These are phyloP conservation scores for Coregonus sp. DNA, from an alignment of 2,797 vertebrate species.

Conservation along the genomic window DNA sequence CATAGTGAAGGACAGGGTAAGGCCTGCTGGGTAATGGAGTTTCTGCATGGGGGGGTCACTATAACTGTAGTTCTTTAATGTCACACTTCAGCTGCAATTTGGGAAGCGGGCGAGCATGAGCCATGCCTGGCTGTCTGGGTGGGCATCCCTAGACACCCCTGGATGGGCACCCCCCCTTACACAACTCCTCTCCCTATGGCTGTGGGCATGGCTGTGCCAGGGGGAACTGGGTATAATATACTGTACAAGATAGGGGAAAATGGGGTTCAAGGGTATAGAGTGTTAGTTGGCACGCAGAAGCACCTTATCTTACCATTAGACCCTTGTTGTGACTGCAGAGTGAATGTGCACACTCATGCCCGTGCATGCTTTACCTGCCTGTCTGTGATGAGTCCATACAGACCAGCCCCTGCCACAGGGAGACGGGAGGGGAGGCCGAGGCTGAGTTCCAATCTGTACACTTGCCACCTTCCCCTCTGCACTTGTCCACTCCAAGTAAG, in stretches of 20 bases:
- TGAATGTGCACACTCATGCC: slow-evolving; percentile 58
- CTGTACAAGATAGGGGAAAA: slow-evolving; percentile 17
- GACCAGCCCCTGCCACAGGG: slow-evolving; percentile 67
- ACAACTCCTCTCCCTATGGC: slow-evolving; percentile 61
- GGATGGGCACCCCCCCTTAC: slow-evolving; percentile 18
- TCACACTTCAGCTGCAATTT: slow-evolving; percentile 47
- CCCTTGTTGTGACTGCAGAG: slow-evolving; percentile 48
- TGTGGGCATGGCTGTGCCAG: slow-evolving; percentile 58
- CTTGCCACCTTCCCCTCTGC: slow-evolving; percentile 29
- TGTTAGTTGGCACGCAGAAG: slow-evolving; percentile 41
- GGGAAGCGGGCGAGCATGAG: slow-evolving; percentile 61
- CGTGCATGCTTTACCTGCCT: slow-evolving; percentile 71
- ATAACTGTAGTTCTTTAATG: slow-evolving; percentile 56
- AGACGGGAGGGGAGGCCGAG: slow-evolving; percentile 46
- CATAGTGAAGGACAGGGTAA: slow-evolving; percentile 85
- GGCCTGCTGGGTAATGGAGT: slow-evolving; percentile 69
- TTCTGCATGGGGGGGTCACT: slow-evolving; percentile 72
- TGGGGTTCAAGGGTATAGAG: slow-evolving; percentile 33
- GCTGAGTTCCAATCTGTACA: slow-evolving; percentile 39
- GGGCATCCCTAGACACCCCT: slow-evolving; percentile 28
- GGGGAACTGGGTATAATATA: slow-evolving; percentile 8
- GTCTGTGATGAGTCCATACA: slow-evolving; percentile 66
- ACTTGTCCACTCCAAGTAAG: slow-evolving; percentile 35
- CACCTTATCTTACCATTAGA: slow-evolving; percentile 18
- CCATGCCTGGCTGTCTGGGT: slow-evolving; percentile 41